phyloP scores from a whole-genome alignment of 1,140 invertebrate species.

The Pachypeltis micranthus region DNA sequence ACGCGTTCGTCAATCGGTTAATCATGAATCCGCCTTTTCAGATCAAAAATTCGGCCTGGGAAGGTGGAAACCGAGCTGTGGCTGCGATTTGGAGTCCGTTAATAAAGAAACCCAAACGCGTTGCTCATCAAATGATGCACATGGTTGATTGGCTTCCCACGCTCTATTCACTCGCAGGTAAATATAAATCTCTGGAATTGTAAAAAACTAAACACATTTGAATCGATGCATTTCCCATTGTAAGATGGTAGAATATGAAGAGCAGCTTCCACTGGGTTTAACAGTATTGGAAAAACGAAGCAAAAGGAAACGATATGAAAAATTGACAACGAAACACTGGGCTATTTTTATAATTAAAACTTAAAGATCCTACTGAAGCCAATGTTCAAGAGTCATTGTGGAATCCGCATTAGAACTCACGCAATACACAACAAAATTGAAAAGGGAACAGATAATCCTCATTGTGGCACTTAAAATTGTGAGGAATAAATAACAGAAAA shows the following conservation, averaged over 20 bases:
- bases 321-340: too few relatives aligned
- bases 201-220: neutral
- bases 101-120: conserved; percentile 42
- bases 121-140: conserved; percentile 65
- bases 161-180: conserved; percentile 48
- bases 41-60: conserved; percentile 72
- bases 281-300: too few relatives aligned
- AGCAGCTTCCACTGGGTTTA: too few relatives aligned
- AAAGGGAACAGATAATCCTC: too few relatives aligned
- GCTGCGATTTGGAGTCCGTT: conserved; percentile 70
- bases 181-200: conserved; percentile 16
- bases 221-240: neutral
- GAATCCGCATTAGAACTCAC: too few relatives aligned
- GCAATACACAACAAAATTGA: too few relatives aligned
- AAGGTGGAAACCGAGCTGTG: conserved; percentile 66
- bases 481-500: too few relatives aligned
- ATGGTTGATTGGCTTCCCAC: conserved; percentile 82
- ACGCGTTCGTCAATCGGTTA: neutral
- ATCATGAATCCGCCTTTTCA: conserved; percentile 27
- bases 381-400: too few relatives aligned
- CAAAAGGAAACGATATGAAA: too few relatives aligned
- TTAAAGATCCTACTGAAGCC: too few relatives aligned
- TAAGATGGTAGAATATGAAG: neutral
- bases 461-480: too few relatives aligned
- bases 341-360: too few relatives aligned